Base-by-base conservation (phyloP, 2,113 vertebrate species). In the Rhea pennata region DNA sequence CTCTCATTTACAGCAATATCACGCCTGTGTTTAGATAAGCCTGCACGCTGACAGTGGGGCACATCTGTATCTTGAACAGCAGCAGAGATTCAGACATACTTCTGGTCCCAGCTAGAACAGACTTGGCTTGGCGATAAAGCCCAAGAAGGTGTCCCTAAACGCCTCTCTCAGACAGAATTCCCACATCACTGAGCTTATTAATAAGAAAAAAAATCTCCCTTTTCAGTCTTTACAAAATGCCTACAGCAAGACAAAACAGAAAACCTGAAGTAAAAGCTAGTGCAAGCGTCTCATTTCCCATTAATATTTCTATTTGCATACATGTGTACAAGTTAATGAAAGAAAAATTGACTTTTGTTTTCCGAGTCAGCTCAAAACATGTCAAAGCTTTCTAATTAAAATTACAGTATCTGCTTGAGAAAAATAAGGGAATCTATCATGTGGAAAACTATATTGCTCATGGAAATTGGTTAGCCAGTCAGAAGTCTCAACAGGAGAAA, bases 321-420 rank as follows among this genome's bases (percentile, higher is more conserved):
- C 48, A 65, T 36, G 84, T 58, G 61, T 87, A 80, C 50, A 66
- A 73, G 42, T 92, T 87, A 83, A 94, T 72, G 36, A 70, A 93
- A 91, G 48, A 84, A 94, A 91, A 95, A 93, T 42, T 91, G 83
- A 90, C 64, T 95, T 84, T 46, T 78, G 33, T 78, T 93, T 92
- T 73, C 85, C 39, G 36, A 90, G 93, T 91, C 7, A 1, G 91
- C 88, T 72, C 71, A 84, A 71, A 93, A 74, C 69, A 73, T 33
- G 80, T 70, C 82, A 95, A 81, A 95, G 84, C 84, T 83, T 95
- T 95, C 91, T 81, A 94, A 93, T 96, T 96, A 96, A 95, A 95
- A 90, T 88, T 77, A 88, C 44, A 84, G 85, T 93, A 92, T 90
- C 77, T 95, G 85, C 86, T 66, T n/a, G 21, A 86, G 74, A 65